These are phyloP conservation scores for Adoxophyes honmai DNA, from an alignment of 1,140 invertebrate genomes.

Conservation along the genomic window DNA sequence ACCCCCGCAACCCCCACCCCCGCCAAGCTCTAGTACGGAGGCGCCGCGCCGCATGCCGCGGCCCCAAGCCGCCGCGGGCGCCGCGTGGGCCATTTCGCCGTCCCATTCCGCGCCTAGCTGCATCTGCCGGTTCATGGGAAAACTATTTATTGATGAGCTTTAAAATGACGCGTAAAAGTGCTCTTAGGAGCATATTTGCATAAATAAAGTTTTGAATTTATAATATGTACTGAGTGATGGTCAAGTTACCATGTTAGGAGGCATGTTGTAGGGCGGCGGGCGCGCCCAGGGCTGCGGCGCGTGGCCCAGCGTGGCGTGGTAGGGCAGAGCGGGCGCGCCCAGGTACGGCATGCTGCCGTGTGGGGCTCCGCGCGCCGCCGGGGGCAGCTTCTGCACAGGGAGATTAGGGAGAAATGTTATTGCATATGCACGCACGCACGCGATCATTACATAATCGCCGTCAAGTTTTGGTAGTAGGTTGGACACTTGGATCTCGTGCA, in stretches of 20 bases:
- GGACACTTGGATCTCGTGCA: no score
- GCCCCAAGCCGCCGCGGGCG: slow-evolving; percentile 33
- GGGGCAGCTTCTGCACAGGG: not conserved
- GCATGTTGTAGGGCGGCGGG: slow-evolving; percentile 46
- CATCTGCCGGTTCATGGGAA: not conserved
- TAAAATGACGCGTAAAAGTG: no score
- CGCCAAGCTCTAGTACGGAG: slow-evolving; percentile 57
- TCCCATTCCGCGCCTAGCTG: not conserved
- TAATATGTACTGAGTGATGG: no score
- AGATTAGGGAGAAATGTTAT: no score
- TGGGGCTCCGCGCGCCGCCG: not conserved
- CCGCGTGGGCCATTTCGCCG: not conserved
- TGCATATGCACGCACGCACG: no score
- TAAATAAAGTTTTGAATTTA: no score
- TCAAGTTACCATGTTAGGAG: slow-evolving; percentile 40
- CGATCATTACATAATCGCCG: no score
- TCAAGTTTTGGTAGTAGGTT: no score
- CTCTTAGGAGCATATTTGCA: no score
- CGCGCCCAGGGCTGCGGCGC: slow-evolving; percentile 46
- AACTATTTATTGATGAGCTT: no score
- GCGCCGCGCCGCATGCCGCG: slow-evolving; percentile 54
- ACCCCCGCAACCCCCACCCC: slow-evolving; percentile 77
- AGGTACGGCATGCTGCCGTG: not conserved
- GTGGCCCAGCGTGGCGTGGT: slow-evolving; percentile 44
- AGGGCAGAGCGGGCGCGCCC: slow-evolving; percentile 25